Conservation (phyloP, 2,113 vertebrate species). For the Neomonachus schauinslandi region DNA sequence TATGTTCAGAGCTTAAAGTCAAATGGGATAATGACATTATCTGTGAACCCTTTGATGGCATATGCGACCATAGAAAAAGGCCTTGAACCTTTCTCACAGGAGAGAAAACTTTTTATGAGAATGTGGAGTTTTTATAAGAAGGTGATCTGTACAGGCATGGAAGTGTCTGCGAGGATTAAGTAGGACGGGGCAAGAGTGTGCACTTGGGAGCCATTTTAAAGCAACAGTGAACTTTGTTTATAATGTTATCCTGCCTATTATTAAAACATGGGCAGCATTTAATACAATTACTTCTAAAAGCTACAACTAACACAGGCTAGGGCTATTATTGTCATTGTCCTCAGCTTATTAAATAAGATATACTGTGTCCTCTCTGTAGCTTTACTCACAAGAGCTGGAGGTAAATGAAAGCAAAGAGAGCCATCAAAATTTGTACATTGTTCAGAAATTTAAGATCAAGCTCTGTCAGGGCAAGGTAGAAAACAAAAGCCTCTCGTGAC, state of each 20-base stretch:
- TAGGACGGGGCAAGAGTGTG: not conserved
- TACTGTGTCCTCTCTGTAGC: slow-evolving; percentile 14
- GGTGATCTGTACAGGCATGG: slow-evolving; percentile 42
- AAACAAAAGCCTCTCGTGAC: not conserved
- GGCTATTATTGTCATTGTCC: not conserved
- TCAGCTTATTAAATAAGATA: slow-evolving; percentile 34
- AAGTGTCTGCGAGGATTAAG: slow-evolving; percentile 63
- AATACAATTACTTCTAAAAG: slow-evolving; percentile 55
- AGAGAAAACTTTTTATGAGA: slow-evolving; percentile 64
- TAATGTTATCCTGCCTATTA: slow-evolving; percentile 47
- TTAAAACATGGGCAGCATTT: slow-evolving; percentile 63
- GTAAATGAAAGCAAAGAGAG: not conserved
- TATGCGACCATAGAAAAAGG: not conserved
- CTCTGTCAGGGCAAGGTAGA: not conserved
- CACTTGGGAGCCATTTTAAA: slow-evolving; percentile 62
- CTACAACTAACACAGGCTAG: slow-evolving; percentile 15
- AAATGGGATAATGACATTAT: slow-evolving; percentile 60
- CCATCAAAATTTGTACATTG: not conserved
- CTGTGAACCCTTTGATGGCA: slow-evolving; percentile 58
- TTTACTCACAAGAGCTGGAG: not conserved
- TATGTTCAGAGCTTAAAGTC: slow-evolving; percentile 55
- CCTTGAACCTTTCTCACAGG: slow-evolving; percentile 23
- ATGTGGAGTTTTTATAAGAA: slow-evolving; percentile 43
- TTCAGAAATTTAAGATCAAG: slow-evolving; percentile 9
- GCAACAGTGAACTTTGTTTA: not conserved